Evolutionary conservation across 2,888 invertebrate genomes (phyloP), one percentile per base, ranked within the genome.

Genomic region (Oconnorella tubifera): DNA sequence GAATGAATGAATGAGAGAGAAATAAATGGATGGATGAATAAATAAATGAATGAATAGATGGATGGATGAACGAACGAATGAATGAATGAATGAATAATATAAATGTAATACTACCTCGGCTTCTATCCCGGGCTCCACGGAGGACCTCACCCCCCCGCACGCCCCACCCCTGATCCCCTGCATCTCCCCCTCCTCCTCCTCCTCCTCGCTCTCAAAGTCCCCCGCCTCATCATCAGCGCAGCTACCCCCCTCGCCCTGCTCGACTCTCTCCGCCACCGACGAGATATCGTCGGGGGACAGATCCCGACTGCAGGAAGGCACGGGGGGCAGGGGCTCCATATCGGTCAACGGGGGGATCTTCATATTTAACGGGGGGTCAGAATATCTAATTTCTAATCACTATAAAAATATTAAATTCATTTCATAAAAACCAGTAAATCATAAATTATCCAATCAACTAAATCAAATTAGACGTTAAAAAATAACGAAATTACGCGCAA

Each of bases 301-400:
- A 23, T 51, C 51, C 32, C 29, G 28, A 29, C 31, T 33, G 28
- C 57, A 61, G 3, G 62, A 57, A 1, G 65, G 65, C 10, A 65
- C 65, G 25, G 65, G 65, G 48, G 65, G 65, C n/a, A 65, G 59
- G n/a, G 65, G 57, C 31, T 65, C 65, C 53, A 65, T 55, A 4
- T 56, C 48, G 10, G 50, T 33, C n/a, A 65, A 31, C 3, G 65
- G 65, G 19, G 65, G 65, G 48, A 65, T 61, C 57, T 65, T 65
- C 65, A 65, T 65, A 1, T 1, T 6, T 58, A 28, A 53, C 10
- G 23, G 53, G 10, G 53, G 23, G 53, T 14, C 19, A 19, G 40
- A 40, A 40, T 40, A 14, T 40, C 19, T 40, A 40, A 40, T 19
- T 14, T 6, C 19, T 40, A 14, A 40, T 40, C 6, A 14, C 19